Conservation (phyloP, 2,888 invertebrate species). For the Standfussiana lucernea region DNA sequence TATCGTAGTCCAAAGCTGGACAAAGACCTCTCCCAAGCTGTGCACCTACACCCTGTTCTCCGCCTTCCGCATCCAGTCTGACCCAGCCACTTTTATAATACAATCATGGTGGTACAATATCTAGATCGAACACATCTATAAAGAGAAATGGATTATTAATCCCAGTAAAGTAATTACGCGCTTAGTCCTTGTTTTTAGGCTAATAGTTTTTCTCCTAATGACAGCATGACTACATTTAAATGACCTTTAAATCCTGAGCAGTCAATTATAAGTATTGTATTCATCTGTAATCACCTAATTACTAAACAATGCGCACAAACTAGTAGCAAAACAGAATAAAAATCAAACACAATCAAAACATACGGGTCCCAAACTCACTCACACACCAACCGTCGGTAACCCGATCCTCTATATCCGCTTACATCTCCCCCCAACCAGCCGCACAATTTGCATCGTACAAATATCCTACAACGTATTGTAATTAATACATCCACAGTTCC, state of each 20-base stretch:
- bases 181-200: background rate
- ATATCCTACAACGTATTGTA: slow-evolving; percentile 76
- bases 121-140: no score
- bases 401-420: slow-evolving; percentile 62
- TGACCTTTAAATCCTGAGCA: slow-evolving; percentile 12
- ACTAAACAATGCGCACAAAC: background rate
- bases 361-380: slow-evolving; percentile 63
- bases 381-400: slow-evolving; percentile 52
- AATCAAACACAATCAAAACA: slow-evolving; percentile 38
- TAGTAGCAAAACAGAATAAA: slow-evolving; percentile 17
- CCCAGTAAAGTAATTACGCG: slow-evolving; percentile 2
- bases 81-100: background rate
- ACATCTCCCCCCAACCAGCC: slow-evolving; percentile 57
- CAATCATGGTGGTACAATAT: background rate
- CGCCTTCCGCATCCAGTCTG: background rate
- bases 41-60: background rate
- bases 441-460: slow-evolving; percentile 73
- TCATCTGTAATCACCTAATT: slow-evolving; percentile 14
- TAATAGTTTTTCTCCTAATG: slow-evolving; percentile 18
- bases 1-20: background rate
- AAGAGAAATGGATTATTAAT: no score
- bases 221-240: background rate
- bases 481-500: slow-evolving; percentile 75
- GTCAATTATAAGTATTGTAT: background rate
- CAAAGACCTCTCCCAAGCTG: background rate